These are phyloP conservation scores for Augochlora pura DNA, from an alignment of 1,140 invertebrate species.

Conservation along the genomic window DNA sequence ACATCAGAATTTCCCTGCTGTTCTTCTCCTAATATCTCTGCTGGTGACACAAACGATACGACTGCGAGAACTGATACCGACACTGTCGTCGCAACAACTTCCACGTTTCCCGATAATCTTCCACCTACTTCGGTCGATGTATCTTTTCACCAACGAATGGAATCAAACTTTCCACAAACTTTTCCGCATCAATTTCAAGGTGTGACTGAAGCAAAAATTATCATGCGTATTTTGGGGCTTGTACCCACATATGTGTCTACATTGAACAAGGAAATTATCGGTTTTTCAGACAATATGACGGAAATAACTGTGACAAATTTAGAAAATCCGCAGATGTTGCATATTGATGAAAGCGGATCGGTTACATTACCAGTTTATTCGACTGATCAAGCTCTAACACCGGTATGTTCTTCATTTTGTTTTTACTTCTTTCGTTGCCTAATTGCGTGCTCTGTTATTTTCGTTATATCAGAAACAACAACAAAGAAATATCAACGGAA, in stretches of 20 bases:
- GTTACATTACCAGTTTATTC: conserved; percentile 74
- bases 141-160: conserved; percentile 66
- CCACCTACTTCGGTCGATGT: conserved; percentile 56
- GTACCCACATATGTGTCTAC: too few relatives aligned
- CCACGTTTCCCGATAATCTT: conserved; percentile 54
- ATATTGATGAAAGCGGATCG: conserved; percentile 75
- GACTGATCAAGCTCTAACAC: conserved; percentile 71
- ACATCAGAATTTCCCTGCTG: neutral
- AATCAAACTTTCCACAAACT: conserved; percentile 65
- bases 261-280: neutral
- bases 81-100: neutral
- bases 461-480: too few relatives aligned
- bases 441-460: too few relatives aligned
- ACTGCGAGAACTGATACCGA: neutral
- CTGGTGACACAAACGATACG: neutral
- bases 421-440: too few relatives aligned
- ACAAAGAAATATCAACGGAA: too few relatives aligned
- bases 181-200: conserved; percentile 68
- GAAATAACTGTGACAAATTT: conserved; percentile 59
- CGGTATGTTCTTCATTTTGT: conserved; percentile 56
- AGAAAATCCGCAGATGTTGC: conserved; percentile 69
- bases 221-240: conserved; percentile 24
- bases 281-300: conserved; percentile 63
- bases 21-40: neutral
- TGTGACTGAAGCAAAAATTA: conserved; percentile 56